Evolutionary conservation across 2,797 vertebrate genomes (phyloP), one percentile per base, ranked within the genome.

Genomic region (Tapirus indicus): DNA sequence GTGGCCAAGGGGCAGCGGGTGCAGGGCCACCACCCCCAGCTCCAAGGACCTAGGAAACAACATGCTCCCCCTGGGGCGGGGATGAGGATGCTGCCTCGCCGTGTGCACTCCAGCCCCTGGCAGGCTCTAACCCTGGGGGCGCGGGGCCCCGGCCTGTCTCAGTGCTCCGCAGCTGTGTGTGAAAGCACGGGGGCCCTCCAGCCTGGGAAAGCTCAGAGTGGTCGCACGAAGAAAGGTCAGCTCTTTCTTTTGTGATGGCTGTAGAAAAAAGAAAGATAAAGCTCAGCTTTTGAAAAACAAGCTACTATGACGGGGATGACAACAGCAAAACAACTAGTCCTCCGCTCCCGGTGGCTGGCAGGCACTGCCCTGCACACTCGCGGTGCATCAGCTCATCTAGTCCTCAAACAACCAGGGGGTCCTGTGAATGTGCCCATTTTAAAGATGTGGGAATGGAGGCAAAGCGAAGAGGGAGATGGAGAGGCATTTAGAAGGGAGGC

Each of bases 1-100:
- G 54, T 49, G 58, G 20, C 66, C 66, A 79, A 38, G 56, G 18
- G 66, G 18, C 66, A 66, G 66, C 8, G 0, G 88, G 20, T 54
- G 0, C 52, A 71, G 75, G n/a, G 38, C 58, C 32, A 56, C 88
- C 25, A 17, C 29, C 9, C 21, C 16, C 18, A n/a, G 44, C 77
- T 77, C 32, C 88, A 88, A n/a, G 35, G 29, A 62, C 35, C 4
- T 64, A 91, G 66, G 49, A 79, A 75, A 35, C n/a, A 91, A 52
- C 69, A 38, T 38, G 7, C 52, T 52, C 68, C 41, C 41, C 54
- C 11, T 3, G 2, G 38, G 38, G 38, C 60, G 6, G 66, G 20
- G 23, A 38, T 11, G 47, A 38, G 52, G 49, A 1, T 84, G 25
- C 52, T 32, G 29, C 29, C 5, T 84, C 13, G 0, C 35, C 3